phyloP scores from a whole-genome alignment of 2,888 invertebrate genomes.

The Ophioninae sp. region DNA sequence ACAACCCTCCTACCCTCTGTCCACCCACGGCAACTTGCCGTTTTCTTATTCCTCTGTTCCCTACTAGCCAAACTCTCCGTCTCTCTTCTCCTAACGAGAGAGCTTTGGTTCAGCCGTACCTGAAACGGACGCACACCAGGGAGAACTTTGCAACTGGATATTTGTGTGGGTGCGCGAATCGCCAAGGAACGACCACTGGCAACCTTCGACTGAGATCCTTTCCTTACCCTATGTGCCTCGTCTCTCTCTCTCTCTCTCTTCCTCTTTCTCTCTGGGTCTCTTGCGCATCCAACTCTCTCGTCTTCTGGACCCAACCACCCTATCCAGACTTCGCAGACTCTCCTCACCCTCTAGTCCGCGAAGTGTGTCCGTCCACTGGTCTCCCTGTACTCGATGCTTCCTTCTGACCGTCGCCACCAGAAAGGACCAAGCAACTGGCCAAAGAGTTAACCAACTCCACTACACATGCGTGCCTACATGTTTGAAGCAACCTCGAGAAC shows the following conservation, averaged over 20 bases:
- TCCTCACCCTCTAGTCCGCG: constrained; percentile 42
- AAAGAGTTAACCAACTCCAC: constrained; percentile 71
- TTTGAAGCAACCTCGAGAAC: constrained; percentile 69
- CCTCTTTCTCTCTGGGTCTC: constrained; percentile 11
- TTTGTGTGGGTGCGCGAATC: constrained; percentile 34
- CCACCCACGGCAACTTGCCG: constrained; percentile 28
- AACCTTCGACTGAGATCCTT: constrained; percentile 66
- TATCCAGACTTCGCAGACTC: constrained; percentile 61
- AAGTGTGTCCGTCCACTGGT: constrained; percentile 47
- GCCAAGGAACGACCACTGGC: constrained; percentile 49
- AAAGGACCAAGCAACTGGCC: constrained; percentile 65
- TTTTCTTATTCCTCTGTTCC: constrained; percentile 53
- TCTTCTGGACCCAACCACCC: constrained; percentile 28
- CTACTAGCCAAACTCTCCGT: constrained; percentile 59
- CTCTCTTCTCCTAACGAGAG: constrained; percentile 56
- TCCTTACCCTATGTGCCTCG: constrained; percentile 50
- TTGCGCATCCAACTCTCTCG: constrained; percentile 23
- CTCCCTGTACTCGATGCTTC: constrained; percentile 36
- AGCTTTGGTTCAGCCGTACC: constrained; percentile 51
- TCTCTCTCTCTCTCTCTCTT: constrained; percentile 15
- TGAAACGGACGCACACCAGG: constrained; percentile 18
- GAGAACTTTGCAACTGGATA: constrained; percentile 3
- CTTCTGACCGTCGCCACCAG: constrained; percentile 48
- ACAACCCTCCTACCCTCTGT: constrained; percentile 3
- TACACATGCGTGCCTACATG: constrained; percentile 70